A percentile compares a stretch with the other conserved stretches of the same genome.
These are phyloP conservation scores for Daubentonia madagascariensis DNA, from an alignment of 2,113 vertebrate species.

Conservation along the genomic window DNA sequence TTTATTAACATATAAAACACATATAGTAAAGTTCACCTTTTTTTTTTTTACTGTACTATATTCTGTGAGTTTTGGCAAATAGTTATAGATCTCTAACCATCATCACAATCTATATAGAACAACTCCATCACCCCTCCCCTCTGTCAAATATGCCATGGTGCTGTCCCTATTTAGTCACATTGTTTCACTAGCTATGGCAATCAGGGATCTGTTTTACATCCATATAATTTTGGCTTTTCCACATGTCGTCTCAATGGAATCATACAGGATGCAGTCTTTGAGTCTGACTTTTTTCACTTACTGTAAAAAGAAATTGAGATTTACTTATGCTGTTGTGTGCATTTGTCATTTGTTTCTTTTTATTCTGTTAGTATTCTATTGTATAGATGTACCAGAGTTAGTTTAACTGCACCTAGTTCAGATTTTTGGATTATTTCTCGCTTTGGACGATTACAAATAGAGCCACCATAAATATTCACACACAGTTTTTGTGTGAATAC, in stretches of 20 bases:
- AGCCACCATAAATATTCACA: slow-evolving; percentile 22
- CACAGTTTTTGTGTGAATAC: slow-evolving; percentile 15
- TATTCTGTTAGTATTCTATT: not conserved
- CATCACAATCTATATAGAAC: not conserved
- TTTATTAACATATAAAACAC: not conserved
- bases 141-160: not conserved
- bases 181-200: not conserved
- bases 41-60: not conserved
- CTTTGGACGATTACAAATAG: slow-evolving; percentile 54
- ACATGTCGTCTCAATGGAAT: not conserved
- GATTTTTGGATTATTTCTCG: not conserved
- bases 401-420: not conserved
- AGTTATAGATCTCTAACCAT: not conserved
- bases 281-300: not conserved
- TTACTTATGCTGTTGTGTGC: not conserved
- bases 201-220: not conserved
- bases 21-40: not conserved
- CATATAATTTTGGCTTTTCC: not conserved
- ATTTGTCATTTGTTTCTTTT: not conserved
- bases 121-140: not conserved
- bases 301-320: not conserved
- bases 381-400: not conserved
- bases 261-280: not conserved
- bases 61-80: not conserved
- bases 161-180: not conserved